Evolutionary conservation across 1,140 invertebrate genomes (phyloP), one percentile per base, ranked within the genome.

Genomic region (Goniozus legneri): DNA sequence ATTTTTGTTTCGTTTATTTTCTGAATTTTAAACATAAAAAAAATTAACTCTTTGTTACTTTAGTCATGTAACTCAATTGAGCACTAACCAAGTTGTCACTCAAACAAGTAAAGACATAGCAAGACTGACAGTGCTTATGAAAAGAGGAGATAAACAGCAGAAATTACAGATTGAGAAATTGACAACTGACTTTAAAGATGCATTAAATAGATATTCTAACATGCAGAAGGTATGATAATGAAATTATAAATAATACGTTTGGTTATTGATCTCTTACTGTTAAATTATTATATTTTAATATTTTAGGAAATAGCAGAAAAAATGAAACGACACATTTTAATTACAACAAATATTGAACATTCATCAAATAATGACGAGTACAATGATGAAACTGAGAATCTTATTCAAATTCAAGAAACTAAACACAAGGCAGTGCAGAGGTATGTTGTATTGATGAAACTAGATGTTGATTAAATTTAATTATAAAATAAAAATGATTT

Each of bases 131-230:
- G 77, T 79, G 20, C 72, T 87, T 7, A 83, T 84, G 42, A 71
- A 80, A 36, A 79, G 79, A 58, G 83, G 82, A 2, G 85, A 89
- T 64, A 87, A 90, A 62, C 82, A 86, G 44, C 86, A 88, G 58
- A 89, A 88, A 62, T 75, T 93, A 50, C 88, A 92, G 73, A 80
- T 89, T 33, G 89, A 91, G 54, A 84, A 88, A 69, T 76, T 95
- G 1, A 89, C 84, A 4, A 83, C 83, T 57, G 86, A 89, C 54
- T 93, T 92, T 64, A 84, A 84, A 52, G 86, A 87, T 58, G 84
- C 88, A 8, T 75, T 93, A 0, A 81, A 85, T 34, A 85, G 83
- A 67, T 95, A 92, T 62, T 84, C 86, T 33, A 70, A 78, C 12
- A 77, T 88, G 55, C 91, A 93, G 69, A 89, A 89, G 77, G 87